Percentiles rank a stretch among this genome's conserved stretches.
Evolutionary conservation across 1,140 invertebrate genomes (phyloP).

Genomic region (Zaprionus camerounensis): DNA sequence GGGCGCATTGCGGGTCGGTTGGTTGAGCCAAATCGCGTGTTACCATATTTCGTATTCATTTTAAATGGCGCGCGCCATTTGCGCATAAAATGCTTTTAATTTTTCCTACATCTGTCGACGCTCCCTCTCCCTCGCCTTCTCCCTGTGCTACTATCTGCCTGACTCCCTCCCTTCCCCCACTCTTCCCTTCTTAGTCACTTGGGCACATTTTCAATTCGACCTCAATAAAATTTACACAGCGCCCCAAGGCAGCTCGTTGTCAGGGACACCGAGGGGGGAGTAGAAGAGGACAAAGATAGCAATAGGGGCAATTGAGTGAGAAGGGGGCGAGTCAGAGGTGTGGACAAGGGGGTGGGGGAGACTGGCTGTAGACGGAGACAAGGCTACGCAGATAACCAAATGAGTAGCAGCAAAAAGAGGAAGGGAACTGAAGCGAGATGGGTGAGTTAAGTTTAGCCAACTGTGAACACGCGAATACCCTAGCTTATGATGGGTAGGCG

Average conservation of each 20-base stretch:
- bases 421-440: not conserved
- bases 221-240: slow-evolving; percentile 77
- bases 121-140: slow-evolving; percentile 6
- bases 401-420: not conserved
- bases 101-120: slow-evolving; percentile 74
- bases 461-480: slow-evolving; percentile 1
- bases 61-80: slow-evolving; percentile 77
- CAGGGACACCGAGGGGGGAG: slow-evolving; percentile 2
- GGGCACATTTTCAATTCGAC: slow-evolving; percentile 81
- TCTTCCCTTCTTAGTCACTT: slow-evolving; percentile 36
- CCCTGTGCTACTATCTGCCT: slow-evolving; percentile 2
- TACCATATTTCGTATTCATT: slow-evolving; percentile 80
- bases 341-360: not conserved
- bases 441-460: slow-evolving; percentile 1
- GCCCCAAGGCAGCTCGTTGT: slow-evolving; percentile 17
- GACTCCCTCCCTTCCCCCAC: not conserved
- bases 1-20: slow-evolving; percentile 27
- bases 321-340: not conserved
- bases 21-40: slow-evolving; percentile 69
- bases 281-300: slow-evolving; percentile 1
- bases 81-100: slow-evolving; percentile 81
- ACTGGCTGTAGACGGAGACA: not conserved
- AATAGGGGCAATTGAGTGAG: not conserved
- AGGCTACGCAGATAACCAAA: slow-evolving; percentile 30
- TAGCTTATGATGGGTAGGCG: not conserved